Evolutionary conservation across 1,140 invertebrate genomes (phyloP).

Genomic region (Monomorium pharaonis): DNA sequence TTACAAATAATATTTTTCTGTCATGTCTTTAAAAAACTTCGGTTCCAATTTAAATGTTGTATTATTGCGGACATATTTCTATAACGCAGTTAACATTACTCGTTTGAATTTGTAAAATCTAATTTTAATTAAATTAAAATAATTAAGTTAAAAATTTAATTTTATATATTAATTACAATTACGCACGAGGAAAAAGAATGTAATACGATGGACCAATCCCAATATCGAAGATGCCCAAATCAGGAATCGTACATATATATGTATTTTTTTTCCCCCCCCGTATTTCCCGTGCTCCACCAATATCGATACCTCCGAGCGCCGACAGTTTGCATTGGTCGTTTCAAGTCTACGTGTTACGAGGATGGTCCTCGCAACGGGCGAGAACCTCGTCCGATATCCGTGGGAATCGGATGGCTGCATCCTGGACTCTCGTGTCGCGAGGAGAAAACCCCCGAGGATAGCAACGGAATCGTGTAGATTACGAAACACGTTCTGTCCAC

Average conservation of each 20-base stretch:
- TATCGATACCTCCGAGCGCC: slow-evolving; percentile 21
- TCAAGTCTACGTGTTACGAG: slow-evolving; percentile 26
- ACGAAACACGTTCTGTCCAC: slow-evolving; percentile 36
- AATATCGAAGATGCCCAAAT: neutral
- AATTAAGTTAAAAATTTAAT: neutral
- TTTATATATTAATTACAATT: slow-evolving; percentile 22
- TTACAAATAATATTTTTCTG: neutral
- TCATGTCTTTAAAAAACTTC: neutral
- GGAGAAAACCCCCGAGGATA: slow-evolving; percentile 15
- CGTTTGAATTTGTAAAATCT: neutral
- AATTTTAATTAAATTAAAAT: too few relatives aligned
- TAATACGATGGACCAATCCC: neutral
- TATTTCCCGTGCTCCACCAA: neutral
- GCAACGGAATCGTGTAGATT: slow-evolving; percentile 30
- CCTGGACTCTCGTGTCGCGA: slow-evolving; percentile 31
- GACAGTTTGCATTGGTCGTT: slow-evolving; percentile 23
- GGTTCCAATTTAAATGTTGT: neutral
- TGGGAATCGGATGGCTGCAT: slow-evolving; percentile 63
- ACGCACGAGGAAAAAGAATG: neutral
- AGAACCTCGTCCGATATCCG: slow-evolving; percentile 52
- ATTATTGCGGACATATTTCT: neutral
- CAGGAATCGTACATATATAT: too few relatives aligned
- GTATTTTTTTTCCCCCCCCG: neutral
- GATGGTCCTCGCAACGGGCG: slow-evolving; percentile 1
- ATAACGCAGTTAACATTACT: neutral